phyloP scores from a whole-genome alignment of 1,140 invertebrate species.

The Drosophila rufa region DNA sequence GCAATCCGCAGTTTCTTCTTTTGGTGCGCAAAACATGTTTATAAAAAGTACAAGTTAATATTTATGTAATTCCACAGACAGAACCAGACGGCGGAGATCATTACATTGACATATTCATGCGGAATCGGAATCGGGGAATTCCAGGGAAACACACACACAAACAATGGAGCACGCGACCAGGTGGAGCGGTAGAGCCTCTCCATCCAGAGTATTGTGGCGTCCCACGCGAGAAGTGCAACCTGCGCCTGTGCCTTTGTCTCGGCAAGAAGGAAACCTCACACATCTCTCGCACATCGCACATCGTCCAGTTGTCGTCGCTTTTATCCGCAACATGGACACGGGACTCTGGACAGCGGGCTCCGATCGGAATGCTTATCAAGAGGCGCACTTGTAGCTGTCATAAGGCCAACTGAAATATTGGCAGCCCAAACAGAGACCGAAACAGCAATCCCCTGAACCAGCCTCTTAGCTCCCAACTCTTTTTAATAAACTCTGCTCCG shows the following conservation, averaged over 20 bases:
- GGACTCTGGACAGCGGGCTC: conserved; percentile 15
- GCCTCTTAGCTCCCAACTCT: background rate
- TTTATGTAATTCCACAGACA: conserved; percentile 77
- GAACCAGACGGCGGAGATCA: conserved; percentile 56
- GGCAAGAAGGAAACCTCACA: conserved; percentile 16
- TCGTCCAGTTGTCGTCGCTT: conserved; percentile 56
- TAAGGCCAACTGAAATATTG: conserved; percentile 79
- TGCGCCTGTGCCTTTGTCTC: conserved; percentile 30
- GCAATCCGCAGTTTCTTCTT: conserved; percentile 3
- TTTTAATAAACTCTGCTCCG: conserved; percentile 43
- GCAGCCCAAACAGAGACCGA: conserved; percentile 35
- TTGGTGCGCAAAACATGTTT: conserved; percentile 66
- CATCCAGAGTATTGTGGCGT: conserved; percentile 17
- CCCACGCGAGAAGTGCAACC: conserved; percentile 48
- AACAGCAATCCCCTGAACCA: conserved; percentile 17
- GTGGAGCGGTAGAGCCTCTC: background rate
- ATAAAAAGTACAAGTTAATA: conserved; percentile 83
- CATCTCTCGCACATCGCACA: conserved; percentile 29
- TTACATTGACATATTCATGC: conserved; percentile 82
- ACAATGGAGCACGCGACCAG: conserved; percentile 57
- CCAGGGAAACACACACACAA: conserved; percentile 30
- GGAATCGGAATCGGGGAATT: conserved; percentile 56
- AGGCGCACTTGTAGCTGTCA: conserved; percentile 73
- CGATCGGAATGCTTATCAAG: conserved; percentile 71
- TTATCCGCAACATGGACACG: conserved; percentile 60